Evolutionary conservation across 2,113 vertebrate genomes (phyloP), one percentile per base, ranked within the genome.

Genomic region (Oryzias melastigma): DNA sequence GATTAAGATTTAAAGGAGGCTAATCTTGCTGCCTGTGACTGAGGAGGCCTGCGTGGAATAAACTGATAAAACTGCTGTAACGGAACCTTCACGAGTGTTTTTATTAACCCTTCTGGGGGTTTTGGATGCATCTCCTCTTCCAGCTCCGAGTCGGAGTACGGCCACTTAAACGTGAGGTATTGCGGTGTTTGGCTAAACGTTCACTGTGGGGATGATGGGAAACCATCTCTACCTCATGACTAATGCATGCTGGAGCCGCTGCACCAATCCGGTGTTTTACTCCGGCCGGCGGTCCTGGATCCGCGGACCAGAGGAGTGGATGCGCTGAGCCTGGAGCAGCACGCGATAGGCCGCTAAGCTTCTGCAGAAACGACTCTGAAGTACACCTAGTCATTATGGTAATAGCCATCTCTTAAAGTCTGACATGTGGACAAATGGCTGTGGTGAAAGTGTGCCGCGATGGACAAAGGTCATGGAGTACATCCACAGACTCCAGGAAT

Each of bases 361-460:
- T 77, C 77, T 88, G 77, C 75, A 65, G 59, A 81, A 83, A 71
- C 25, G 53, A 75, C 41, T 76, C 53, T 67, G 61, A 57, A 71
- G 71, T 68, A 68, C 80, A 88, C 76, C 77, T 86, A 88, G 84
- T 89, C 79, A 89, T 90, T 91, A 90, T 80, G 75, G 81, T 84
- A 84, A 87, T 78, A 65, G 82, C 55, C 69, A 73, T 60, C 76
- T 81, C 73, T 87, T 82, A 82, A 77, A 82, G 76, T 70, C 85
- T 89, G 88, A 88, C 77, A 75, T 87, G 78, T 57, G 73, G 83
- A 88, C 78, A 83, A 87, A 88, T 81, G 75, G 78, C 72, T 89
- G 89, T 52, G 84, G 90, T 82, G 53, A 65, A 74, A 52, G 22
- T n/a, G 77, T 20, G 14, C 12, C 13, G 58, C 69, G 50, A 61